These are phyloP conservation scores for Serinus canaria DNA, from an alignment of 2,113 vertebrate species.

Conservation along the genomic window DNA sequence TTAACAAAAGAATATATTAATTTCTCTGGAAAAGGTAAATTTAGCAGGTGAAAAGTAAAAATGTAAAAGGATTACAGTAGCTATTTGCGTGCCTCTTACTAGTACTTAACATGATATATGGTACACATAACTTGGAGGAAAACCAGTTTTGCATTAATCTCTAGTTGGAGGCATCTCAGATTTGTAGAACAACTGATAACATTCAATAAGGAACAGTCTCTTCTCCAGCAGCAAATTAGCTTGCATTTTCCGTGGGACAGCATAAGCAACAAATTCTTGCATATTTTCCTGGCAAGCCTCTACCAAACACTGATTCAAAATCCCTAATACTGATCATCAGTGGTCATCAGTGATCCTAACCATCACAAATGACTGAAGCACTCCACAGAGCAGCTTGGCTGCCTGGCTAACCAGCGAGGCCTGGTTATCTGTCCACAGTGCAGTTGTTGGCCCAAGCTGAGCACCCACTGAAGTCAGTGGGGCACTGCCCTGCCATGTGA, in stretches of 20 bases:
- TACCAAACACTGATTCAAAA: background rate
- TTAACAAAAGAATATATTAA: background rate
- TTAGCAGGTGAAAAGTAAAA: background rate
- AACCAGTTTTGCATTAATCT: background rate
- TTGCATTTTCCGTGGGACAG: background rate
- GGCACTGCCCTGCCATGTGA: rapidly evolving
- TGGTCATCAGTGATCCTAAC: background rate
- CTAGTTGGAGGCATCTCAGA: background rate
- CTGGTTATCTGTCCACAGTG: background rate
- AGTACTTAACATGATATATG: background rate
- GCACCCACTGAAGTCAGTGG: rapidly evolving
- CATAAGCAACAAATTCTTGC: background rate
- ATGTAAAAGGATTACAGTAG: background rate
- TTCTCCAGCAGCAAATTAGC: background rate
- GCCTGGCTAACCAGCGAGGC: background rate
- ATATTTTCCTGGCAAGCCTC: background rate
- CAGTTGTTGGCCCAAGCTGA: background rate
- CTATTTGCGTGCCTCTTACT: background rate
- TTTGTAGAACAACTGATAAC: background rate
- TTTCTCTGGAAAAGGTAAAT: background rate
- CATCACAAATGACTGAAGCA: background rate
- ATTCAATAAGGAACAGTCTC: background rate
- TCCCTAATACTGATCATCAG: background rate
- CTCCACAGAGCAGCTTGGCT: background rate
- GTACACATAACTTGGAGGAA: background rate